Percentiles rank a stretch among this genome's conserved stretches.
These are phyloP conservation scores for Acleris sparsana DNA, from an alignment of 2,888 invertebrate species.

Conservation along the genomic window DNA sequence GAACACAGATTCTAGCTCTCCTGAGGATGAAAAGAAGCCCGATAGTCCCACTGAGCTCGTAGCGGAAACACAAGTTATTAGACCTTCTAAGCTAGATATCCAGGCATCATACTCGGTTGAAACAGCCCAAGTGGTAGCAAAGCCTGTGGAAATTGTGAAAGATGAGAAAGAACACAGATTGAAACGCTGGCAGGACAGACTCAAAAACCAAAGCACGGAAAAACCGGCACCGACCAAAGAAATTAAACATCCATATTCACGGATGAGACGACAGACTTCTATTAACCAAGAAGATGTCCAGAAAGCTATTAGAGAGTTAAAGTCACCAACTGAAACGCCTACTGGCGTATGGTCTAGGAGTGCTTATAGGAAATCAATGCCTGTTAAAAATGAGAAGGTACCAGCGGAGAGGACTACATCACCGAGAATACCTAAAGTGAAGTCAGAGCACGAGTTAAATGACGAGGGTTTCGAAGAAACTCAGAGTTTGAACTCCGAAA, in stretches of 20 bases:
- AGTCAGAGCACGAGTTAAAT: constrained; percentile 88
- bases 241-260: constrained; percentile 69
- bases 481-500: constrained; percentile 93
- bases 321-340: constrained; percentile 84
- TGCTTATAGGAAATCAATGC: constrained; percentile 67
- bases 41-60: constrained; percentile 71
- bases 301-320: constrained; percentile 86
- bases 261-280: constrained; percentile 86
- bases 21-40: constrained; percentile 81
- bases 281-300: constrained; percentile 88
- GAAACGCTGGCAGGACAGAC: constrained; percentile 88
- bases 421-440: constrained; percentile 80
- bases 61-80: constrained; percentile 80
- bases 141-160: constrained; percentile 62
- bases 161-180: constrained; percentile 85
- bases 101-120: constrained; percentile 80
- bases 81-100: constrained; percentile 79
- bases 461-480: constrained; percentile 97
- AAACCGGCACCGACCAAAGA: constrained; percentile 73
- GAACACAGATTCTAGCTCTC: constrained; percentile 83
- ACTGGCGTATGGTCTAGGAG: constrained; percentile 85
- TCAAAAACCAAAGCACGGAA: constrained; percentile 83
- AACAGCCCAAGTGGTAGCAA: constrained; percentile 62
- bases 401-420: constrained; percentile 66
- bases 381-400: constrained; percentile 56